Base-by-base conservation (phyloP, 2,113 vertebrate genomes). In the Lonchura striata region DNA sequence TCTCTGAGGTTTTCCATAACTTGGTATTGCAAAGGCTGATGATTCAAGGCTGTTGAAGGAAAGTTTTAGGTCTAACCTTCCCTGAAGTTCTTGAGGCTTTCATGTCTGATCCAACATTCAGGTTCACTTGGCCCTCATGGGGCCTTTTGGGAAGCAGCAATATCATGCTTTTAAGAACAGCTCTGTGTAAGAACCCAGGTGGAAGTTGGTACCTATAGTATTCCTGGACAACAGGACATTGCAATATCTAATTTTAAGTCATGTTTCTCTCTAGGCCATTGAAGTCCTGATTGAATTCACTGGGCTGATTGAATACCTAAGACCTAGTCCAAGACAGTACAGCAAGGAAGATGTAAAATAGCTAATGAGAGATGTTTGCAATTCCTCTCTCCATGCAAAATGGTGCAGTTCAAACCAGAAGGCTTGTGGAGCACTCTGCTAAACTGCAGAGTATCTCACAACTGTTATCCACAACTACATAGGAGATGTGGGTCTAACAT, bases 81-180 rank as follows among this genome's bases (percentile, higher is more conserved):
- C n/a, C 31, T 71, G n/a, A 41, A 70, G 24, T 54, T 79, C 28
- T 91, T 2, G 3, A 44, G n/a, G 14, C 27, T 79, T 91, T 88
- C 24, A 15, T 20, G 3, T 72, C 53, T 71, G 28, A 80, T 31
- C 28, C 37, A 78, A 31, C 21, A 65, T 56, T 31, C 42, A 49
- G 28, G n/a, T 54, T 46, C 44, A 39, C 0, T 0, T 30, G 49
- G 22, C 5, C 53, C 19, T 64, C 13, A 3, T 10, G 20, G 25
- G 74, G 4, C 24, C 22, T 76, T 83, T 63, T 41, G n/a, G 23
- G 83, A 89, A 66, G 47, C 23, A 78, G 30, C 13, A 60, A 10
- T 42, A 63, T n/a, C 19, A 15, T 33, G 35, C 17, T 66, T 86
- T 24, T 19, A 61, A 52, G 52, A 82, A 24, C 21, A 71, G 8